Percentiles rank a stretch among this genome's conserved stretches.
Conservation (phyloP, 2,888 invertebrate species). For the Erebia epiphron region DNA sequence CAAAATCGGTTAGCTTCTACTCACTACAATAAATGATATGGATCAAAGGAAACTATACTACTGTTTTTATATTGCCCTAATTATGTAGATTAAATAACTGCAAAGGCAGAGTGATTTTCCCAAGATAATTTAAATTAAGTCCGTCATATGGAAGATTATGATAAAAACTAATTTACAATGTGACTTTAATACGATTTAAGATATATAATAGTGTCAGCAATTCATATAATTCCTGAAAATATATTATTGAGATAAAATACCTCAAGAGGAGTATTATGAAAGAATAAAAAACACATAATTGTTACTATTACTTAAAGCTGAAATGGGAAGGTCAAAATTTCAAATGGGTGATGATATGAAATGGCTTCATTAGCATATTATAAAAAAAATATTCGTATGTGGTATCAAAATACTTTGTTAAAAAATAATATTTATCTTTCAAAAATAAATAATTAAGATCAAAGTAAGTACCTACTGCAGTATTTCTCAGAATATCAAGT, state of each 20-base stretch:
- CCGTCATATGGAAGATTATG: background rate
- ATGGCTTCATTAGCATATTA: too few relatives aligned
- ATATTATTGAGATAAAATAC: background rate
- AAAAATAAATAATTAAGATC: too few relatives aligned
- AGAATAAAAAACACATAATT: too few relatives aligned
- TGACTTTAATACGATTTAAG: background rate
- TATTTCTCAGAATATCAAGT: too few relatives aligned
- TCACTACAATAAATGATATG: background rate
- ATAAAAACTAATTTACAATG: slow-evolving; percentile 5
- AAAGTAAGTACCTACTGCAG: too few relatives aligned
- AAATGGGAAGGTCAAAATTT: too few relatives aligned
- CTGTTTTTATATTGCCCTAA: slow-evolving; percentile 7
- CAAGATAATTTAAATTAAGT: slow-evolving; percentile 1
- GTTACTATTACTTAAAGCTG: too few relatives aligned
- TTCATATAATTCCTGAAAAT: background rate
- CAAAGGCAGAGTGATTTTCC: background rate
- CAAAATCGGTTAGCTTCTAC: background rate
- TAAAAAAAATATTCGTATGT: too few relatives aligned
- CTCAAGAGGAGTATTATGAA: too few relatives aligned
- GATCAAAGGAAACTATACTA: background rate
- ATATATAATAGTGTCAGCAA: background rate
- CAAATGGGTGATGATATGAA: too few relatives aligned
- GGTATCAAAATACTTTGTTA: too few relatives aligned
- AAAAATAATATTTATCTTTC: too few relatives aligned
- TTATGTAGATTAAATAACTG: background rate